Base-by-base conservation (phyloP, 2,888 invertebrate species). In the Penaeus monodon region DNA sequence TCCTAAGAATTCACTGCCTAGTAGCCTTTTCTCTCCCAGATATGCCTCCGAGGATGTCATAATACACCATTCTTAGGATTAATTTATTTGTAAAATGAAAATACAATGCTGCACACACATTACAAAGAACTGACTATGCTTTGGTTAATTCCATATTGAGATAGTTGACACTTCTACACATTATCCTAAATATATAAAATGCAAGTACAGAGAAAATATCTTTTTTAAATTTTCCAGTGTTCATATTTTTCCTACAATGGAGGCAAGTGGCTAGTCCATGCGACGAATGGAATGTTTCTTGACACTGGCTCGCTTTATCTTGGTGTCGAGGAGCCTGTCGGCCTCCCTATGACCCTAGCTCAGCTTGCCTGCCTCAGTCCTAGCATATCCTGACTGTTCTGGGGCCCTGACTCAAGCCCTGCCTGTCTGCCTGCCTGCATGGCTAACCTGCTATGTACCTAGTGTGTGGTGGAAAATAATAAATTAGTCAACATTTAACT, bases 381-480 rank as follows among this genome's bases (percentile, higher is more conserved):
- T 86, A 86, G 81, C 81, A 63, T 81, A 80, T 65, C 85, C 81
- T 81, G 86, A 64, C 81, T 84, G 87, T 63, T 57, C 87, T 87
- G 87, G 84, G 84, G 82, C 83, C 86, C 87, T 87, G 87, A 84
- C 87, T 87, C 83, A 87, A 87, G 87, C 87, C 83, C 87, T 80
- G 80, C 80, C 87, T 87, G 87, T 80, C 87, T 87, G 80, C 85
- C 85, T 85, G 87, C 82, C 87, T 87, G 85, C 87, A 87, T 87
- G 84, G 87, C 87, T 87, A 87, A 87, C 83, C 87, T 87, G 84
- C 84, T 84, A 87, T 87, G 87, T 87, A 87, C 87, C 87, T 87
- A 87, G 73, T 87, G 87, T 87, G 87, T 87, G 85, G 85, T 86
- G 87, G 84, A 87, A 87, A 87, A 87, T 87, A 65, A 79, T 87